These are phyloP conservation scores for Agapostemon virescens DNA, from an alignment of 2,888 invertebrate genomes.

Conservation along the genomic window DNA sequence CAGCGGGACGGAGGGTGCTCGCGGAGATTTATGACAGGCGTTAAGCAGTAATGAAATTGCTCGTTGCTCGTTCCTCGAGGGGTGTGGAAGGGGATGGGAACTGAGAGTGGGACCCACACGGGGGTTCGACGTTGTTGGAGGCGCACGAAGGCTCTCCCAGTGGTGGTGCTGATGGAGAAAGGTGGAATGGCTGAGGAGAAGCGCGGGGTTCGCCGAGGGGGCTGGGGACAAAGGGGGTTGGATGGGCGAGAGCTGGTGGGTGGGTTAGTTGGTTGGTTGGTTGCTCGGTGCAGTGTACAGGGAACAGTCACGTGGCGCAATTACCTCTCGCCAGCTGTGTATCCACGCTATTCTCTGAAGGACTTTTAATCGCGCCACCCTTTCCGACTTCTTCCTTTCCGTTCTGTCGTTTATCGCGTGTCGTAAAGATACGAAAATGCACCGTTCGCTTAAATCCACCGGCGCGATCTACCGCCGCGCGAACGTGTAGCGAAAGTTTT, in stretches of 20 bases:
- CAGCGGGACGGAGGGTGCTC: conserved; percentile 67
- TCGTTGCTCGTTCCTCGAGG: conserved; percentile 79
- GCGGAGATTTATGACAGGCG: conserved; percentile 81
- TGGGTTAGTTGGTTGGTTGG: conserved; percentile 33
- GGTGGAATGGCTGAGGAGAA: conserved; percentile 40
- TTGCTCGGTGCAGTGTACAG: conserved; percentile 66
- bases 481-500: conserved; percentile 39
- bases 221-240: conserved; percentile 21
- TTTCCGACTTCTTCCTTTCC: conserved; percentile 61
- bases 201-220: not conserved
- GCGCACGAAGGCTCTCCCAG: conserved; percentile 48
- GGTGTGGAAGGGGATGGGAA: conserved; percentile 70
- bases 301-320: conserved; percentile 78
- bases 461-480: conserved; percentile 21
- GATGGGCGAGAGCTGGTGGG: conserved; percentile 20
- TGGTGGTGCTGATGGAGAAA: conserved; percentile 50
- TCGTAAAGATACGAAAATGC: conserved; percentile 53
- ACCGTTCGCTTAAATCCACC: conserved; percentile 35
- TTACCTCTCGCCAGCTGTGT: conserved; percentile 78
- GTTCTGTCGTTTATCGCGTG: conserved; percentile 66
- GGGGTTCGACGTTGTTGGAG: conserved; percentile 66
- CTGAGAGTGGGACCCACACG: conserved; percentile 68
- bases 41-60: conserved; percentile 82
- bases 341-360: conserved; percentile 74
- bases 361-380: conserved; percentile 75